Evolutionary conservation across 2,797 vertebrate species (phyloP).

Genomic region (Melanotaenia nigrans): DNA sequence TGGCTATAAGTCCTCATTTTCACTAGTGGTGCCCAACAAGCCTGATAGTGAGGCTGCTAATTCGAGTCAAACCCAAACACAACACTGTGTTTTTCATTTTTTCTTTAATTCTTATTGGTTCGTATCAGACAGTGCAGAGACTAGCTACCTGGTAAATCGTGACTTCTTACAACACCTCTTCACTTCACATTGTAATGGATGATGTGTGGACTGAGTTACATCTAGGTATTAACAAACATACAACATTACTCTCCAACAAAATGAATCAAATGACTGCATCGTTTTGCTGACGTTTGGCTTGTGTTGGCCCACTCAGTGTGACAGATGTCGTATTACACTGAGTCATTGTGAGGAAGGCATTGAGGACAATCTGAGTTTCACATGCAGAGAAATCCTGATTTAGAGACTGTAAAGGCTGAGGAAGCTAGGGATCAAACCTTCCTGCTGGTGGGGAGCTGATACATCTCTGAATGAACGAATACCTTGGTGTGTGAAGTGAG

Average conservation of each 20-base stretch:
- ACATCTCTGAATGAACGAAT: too few species aligned
- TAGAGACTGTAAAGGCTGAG: too few species aligned
- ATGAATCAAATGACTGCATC: background rate
- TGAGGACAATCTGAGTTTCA: too few species aligned
- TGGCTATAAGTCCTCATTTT: background rate
- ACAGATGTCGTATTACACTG: background rate
- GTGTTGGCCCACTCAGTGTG: background rate
- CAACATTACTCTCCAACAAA: background rate
- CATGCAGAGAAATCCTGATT: too few species aligned
- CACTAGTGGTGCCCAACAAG: background rate
- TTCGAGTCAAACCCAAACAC: background rate
- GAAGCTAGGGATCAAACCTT: background rate
- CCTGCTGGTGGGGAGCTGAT: too few species aligned
- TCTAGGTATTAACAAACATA: too few species aligned
- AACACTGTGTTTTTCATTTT: background rate
- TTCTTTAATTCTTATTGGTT: background rate
- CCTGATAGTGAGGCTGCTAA: background rate
- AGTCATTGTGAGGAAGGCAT: background rate
- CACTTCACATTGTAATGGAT: too few species aligned
- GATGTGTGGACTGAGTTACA: too few species aligned
- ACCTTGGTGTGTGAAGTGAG: too few species aligned
- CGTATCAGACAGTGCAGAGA: too few species aligned
- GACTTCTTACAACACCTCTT: too few species aligned
- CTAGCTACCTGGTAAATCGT: too few species aligned
- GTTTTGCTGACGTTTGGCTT: background rate